phyloP scores from a whole-genome alignment of 1,140 invertebrate species.

The Ylistrum balloti region DNA sequence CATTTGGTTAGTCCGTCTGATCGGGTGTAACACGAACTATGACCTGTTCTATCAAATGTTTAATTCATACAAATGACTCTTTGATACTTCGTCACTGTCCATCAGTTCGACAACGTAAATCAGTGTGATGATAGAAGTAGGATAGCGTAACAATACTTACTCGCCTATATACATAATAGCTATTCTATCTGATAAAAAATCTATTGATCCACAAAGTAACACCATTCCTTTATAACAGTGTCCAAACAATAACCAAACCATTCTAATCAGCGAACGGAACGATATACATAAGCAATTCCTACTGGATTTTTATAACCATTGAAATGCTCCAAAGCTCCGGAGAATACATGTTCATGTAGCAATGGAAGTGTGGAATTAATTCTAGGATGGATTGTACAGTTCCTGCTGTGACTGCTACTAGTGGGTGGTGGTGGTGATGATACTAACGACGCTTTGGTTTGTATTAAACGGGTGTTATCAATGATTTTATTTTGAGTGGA shows the following conservation, averaged over 20 bases:
- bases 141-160: neutral
- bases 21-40: neutral
- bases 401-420: neutral
- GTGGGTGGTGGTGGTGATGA: neutral
- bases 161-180: neutral
- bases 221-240: no score
- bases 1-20: neutral
- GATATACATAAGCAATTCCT: no score
- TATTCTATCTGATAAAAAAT: neutral
- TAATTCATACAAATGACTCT: neutral
- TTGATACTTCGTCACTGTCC: neutral
- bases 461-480: neutral
- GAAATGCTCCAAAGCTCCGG: neutral
- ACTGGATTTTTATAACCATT: neutral
- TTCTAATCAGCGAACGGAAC: neutral
- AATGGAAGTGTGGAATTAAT: neutral
- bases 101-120: neutral
- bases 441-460: neutral
- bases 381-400: neutral
- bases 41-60: neutral
- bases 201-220: no score
- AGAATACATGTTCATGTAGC: neutral
- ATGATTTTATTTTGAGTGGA: neutral
- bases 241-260: no score
- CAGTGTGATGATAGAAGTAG: neutral